Conservation (phyloP, 2,888 invertebrate genomes). For the Xanthorhoe spadicearia region DNA sequence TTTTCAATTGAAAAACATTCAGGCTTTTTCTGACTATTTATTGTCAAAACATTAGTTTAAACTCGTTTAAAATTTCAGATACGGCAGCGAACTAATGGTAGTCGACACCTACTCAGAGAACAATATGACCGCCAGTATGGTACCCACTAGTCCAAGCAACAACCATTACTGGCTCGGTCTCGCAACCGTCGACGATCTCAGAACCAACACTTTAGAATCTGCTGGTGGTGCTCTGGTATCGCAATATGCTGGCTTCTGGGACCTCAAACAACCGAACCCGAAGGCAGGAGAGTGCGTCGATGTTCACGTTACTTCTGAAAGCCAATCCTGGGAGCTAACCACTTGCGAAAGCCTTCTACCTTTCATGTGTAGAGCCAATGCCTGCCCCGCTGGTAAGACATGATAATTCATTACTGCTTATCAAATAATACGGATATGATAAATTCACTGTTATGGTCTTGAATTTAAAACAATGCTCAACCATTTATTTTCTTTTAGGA, state of each 20-base stretch:
- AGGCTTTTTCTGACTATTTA: background rate
- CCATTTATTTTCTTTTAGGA: conserved; percentile 82
- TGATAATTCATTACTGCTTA: conserved; percentile 38
- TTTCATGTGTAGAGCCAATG: conserved; percentile 96
- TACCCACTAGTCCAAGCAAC: conserved; percentile 87
- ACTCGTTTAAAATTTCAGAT: conserved; percentile 83
- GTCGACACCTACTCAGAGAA: conserved; percentile 96
- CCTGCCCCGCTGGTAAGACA: conserved; percentile 92
- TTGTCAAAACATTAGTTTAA: background rate
- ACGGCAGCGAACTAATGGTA: conserved; percentile 97
- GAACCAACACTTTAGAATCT: conserved; percentile 97
- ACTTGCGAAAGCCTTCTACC: conserved; percentile 97
- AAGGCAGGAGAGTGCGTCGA: conserved; percentile 96
- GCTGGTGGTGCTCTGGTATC: conserved; percentile 95
- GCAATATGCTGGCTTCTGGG: conserved; percentile 98
- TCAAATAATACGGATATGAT: conserved; percentile 41
- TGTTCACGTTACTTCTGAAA: conserved; percentile 87
- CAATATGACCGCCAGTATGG: conserved; percentile 94
- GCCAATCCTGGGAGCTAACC: conserved; percentile 96
- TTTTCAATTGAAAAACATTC: conserved; percentile 31
- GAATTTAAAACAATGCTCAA: conserved; percentile 55
- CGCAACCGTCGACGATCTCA: conserved; percentile 94
- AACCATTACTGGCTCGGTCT: conserved; percentile 95
- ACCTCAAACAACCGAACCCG: conserved; percentile 94
- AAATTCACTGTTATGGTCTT: conserved; percentile 55